Evolutionary conservation across 2,888 invertebrate genomes (phyloP).

Genomic region (Platycnemis pennipes): DNA sequence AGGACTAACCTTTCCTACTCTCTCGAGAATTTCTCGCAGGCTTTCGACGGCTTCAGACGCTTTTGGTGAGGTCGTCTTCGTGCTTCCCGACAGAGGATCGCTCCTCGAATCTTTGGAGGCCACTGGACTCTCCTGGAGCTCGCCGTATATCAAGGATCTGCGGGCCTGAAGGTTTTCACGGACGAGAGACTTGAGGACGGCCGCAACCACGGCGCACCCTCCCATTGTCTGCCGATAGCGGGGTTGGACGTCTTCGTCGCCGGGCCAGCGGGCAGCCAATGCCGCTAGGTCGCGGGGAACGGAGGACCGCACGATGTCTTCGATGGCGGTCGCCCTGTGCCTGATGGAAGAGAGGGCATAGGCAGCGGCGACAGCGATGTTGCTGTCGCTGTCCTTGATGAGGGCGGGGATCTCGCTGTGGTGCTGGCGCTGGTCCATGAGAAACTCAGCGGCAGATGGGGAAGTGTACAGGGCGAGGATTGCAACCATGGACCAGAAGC

Average conservation of each 20-base stretch:
- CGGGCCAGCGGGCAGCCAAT: constrained; percentile 33
- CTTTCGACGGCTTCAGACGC: neutral
- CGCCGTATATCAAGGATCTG: neutral
- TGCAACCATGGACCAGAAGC: neutral
- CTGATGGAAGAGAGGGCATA: neutral
- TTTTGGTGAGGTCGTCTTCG: neutral
- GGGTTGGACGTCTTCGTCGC: neutral
- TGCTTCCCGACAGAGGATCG: neutral
- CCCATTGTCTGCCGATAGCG: neutral
- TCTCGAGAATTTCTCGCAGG: constrained; percentile 10
- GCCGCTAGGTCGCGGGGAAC: neutral
- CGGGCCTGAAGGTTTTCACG: constrained; percentile 11
- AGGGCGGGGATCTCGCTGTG: neutral
- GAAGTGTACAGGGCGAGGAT: neutral
- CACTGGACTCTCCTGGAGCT: neutral
- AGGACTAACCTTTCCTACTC: constrained; percentile 21
- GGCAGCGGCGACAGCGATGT: constrained; percentile 11
- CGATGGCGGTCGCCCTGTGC: neutral
- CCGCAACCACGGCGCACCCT: constrained; percentile 4
- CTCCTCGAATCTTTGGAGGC: neutral
- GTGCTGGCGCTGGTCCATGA: neutral
- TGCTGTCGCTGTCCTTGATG: constrained; percentile 11
- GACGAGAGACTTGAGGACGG: neutral
- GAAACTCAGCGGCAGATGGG: neutral
- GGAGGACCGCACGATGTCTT: neutral